phyloP scores from a whole-genome alignment of 2,113 vertebrate genomes.

The Thunnus maccoyii region DNA sequence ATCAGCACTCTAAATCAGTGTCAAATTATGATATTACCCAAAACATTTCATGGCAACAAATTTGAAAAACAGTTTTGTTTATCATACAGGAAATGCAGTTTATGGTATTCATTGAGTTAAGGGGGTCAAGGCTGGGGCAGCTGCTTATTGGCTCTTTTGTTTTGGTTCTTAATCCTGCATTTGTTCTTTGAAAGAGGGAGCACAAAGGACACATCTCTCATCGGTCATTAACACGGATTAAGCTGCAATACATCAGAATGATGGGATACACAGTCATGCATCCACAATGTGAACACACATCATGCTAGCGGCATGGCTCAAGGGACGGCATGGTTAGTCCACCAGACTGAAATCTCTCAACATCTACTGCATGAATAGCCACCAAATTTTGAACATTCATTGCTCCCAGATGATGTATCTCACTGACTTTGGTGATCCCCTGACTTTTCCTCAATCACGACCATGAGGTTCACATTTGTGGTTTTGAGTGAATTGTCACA shows the following conservation, averaged over 20 bases:
- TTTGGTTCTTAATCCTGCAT: slow-evolving; percentile 39
- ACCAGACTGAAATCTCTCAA: too few relatives aligned
- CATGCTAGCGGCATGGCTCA: too few relatives aligned
- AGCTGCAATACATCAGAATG: slow-evolving; percentile 8
- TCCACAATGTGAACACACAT: neutral
- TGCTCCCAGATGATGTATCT: too few relatives aligned
- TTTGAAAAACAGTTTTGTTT: neutral
- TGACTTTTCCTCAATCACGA: too few relatives aligned
- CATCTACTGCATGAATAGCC: too few relatives aligned
- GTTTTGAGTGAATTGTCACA: too few relatives aligned
- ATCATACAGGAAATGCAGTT: neutral
- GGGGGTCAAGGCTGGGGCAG: neutral
- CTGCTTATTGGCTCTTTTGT: neutral
- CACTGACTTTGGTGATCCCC: too few relatives aligned
- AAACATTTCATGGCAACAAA: neutral
- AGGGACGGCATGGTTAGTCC: too few relatives aligned
- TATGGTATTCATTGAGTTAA: neutral
- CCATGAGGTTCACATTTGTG: too few relatives aligned
- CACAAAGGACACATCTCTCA: slow-evolving; percentile 52
- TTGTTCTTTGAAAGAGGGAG: slow-evolving; percentile 17
- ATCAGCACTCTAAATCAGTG: neutral
- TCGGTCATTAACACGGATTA: slow-evolving; percentile 42
- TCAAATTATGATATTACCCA: neutral
- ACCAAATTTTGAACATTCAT: too few relatives aligned
- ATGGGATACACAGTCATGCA: neutral